Evolutionary conservation across 2,888 invertebrate species (phyloP), one percentile per base, ranked within the genome.

Genomic region (Drosophila bunnanda): DNA sequence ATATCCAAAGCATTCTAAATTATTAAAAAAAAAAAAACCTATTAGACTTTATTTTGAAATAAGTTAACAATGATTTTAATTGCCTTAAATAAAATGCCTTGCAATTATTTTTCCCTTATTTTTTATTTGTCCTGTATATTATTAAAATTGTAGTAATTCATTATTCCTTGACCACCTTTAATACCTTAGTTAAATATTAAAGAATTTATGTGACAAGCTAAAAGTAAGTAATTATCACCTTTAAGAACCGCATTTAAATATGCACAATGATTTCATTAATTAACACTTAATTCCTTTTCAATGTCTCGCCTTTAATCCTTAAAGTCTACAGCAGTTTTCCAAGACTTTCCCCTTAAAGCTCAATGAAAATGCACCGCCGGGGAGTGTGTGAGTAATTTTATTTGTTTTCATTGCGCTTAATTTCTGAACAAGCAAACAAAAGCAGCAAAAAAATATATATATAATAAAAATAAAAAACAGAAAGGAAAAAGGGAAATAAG

Each of bases 341-440:
- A 4, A 20, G 7, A 43, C 6, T 10, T 36, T 20, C 12, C 9
- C 10, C 22, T 50, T 50, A 22, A 50, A 50, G 32, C 50, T 34
- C 34, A 34, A 22, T 50, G 34, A 5, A 20, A 50, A 17, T 39
- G 22, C n/a, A n/a, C 13, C 8, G 6, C 2, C 3, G 25, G n/a
- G 2, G 7, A 17, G 8, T 22, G 38, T 59, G 22, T 41, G 59
- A 15, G 58, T 38, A 58, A 34, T 41, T 56, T 60, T 60, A 56
- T 56, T 34, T 56, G 60, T 43, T 56, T 60, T 60, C 25, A 56
- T 60, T 56, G 41, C 34, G 17, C 41, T 43, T 34, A 41, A 41
- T 60, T 55, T 55, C 41, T 25, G 25, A 10, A 17, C 39, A 60
- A 41, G 32, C 59, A 60, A 60, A 41, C 59, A 60, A 56, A 54